Base-by-base conservation (phyloP, 2,797 vertebrate species). In the Rhinogobio ventralis region DNA sequence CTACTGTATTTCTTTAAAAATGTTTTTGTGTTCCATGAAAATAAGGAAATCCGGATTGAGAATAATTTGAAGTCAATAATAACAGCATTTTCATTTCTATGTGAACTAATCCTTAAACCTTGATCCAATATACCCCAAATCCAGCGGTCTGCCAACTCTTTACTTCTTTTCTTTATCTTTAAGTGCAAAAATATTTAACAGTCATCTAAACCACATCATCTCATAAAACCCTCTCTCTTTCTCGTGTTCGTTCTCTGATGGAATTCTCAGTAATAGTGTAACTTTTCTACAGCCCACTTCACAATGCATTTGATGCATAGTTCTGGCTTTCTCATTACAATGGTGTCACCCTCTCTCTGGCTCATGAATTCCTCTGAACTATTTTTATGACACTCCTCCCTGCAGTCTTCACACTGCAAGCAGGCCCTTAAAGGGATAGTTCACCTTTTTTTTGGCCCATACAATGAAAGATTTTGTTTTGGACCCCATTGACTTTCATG, bases 311-410 rank as follows among this genome's bases (percentile, higher is more conserved):
- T 83, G 75, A 72, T 64, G 64, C 33, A 77, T 36, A 76, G 28
- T 79, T 86, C 88, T 90, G 88, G 89, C 78, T 86, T 90, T 89
- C 84, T 87, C 89, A 90, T 90, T 83, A 90, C 76, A 60, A 79
- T 79, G 71, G 86, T 82, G 57, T 89, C 82, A 88, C 80, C 85
- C 75, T 79, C 64, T 85, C 83, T 73, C 75, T 81, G 42, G 80
- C 78, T 86, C 55, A 66, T 73, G 33, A 75, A 82, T 67, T 81
- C 62, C 62, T 81, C 80, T 72, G 75, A 28, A 81, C 80, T 83
- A 68, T 81, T 89, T 87, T 87, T 73, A 84, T 80, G 39, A 62
- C 81, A 67, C 72, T 75, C 62, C 73, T 80, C 68, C 72, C 17
- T 80, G 79, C 72, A 46, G 77, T 57, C 73, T 79, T 80, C n/a